Conservation (phyloP, 2,113 vertebrate species). For the Ophiodon elongatus region DNA sequence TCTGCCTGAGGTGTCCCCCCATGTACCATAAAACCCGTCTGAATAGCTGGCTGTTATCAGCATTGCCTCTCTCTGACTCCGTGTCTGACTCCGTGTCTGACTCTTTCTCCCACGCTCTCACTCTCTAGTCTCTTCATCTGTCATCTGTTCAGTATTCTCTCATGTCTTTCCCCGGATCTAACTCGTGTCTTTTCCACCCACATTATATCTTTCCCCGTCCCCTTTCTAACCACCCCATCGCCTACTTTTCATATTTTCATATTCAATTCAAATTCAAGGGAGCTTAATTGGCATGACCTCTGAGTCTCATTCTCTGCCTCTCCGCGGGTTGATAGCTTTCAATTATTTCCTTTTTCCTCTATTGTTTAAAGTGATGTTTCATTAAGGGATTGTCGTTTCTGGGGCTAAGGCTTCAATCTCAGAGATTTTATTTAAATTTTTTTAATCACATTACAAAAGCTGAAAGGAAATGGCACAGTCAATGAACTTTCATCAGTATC, state of each 20-base stretch:
- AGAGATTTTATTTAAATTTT: not conserved
- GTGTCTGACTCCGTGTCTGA: not conserved
- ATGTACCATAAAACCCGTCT: not conserved
- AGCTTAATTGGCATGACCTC: slow-evolving; percentile 50
- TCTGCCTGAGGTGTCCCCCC: not conserved
- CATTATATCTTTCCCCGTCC: not conserved
- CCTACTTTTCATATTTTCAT: slow-evolving; percentile 13
- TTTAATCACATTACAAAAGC: slow-evolving; percentile 20
- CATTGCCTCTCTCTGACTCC: not conserved
- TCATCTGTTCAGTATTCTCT: slow-evolving; percentile 36
- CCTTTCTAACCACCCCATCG: slow-evolving; percentile 2
- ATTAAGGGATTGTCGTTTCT: slow-evolving; percentile 29
- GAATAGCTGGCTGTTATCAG: slow-evolving; percentile 6
- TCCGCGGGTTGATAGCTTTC: slow-evolving; percentile 34
- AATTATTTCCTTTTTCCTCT: slow-evolving; percentile 48
- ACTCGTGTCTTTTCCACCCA: slow-evolving; percentile 42
- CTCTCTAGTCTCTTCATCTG: slow-evolving; percentile 9
- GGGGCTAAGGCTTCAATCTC: not conserved
- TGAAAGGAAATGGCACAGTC: slow-evolving; percentile 17
- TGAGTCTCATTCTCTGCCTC: not conserved
- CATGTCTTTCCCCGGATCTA: not conserved
- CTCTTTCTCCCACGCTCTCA: slow-evolving; percentile 10
- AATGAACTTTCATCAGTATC: not conserved
- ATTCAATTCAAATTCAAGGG: slow-evolving; percentile 36
- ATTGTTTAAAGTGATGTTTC: slow-evolving; percentile 50